phyloP scores from a whole-genome alignment of 2,888 invertebrate genomes.

The Toxonevra muliebris region DNA sequence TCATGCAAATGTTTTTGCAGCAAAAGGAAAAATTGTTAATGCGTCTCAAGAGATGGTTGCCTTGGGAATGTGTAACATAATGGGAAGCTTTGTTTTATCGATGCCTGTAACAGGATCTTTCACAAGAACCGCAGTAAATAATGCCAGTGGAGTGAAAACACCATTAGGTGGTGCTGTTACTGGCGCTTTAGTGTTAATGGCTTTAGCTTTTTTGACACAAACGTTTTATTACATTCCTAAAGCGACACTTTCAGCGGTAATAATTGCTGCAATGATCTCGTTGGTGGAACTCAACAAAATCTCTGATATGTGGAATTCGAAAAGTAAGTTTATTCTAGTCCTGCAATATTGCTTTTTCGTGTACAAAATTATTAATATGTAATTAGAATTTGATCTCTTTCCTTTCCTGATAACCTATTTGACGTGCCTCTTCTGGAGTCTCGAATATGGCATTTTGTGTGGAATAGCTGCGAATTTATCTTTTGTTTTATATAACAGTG shows the following conservation, averaged over 20 bases:
- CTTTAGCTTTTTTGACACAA: slow-evolving; percentile 81
- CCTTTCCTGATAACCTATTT: slow-evolving; percentile 85
- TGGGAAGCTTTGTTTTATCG: slow-evolving; percentile 83
- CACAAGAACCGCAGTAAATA: slow-evolving; percentile 89
- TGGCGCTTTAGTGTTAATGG: slow-evolving; percentile 78
- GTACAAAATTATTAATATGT: neutral
- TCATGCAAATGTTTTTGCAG: slow-evolving; percentile 64
- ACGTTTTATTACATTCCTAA: slow-evolving; percentile 90
- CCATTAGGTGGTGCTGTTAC: slow-evolving; percentile 84
- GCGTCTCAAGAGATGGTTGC: slow-evolving; percentile 93
- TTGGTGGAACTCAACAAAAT: slow-evolving; percentile 79
- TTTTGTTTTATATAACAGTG: slow-evolving; percentile 85
- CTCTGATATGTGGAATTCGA: slow-evolving; percentile 78
- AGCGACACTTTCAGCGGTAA: slow-evolving; percentile 85
- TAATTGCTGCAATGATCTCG: slow-evolving; percentile 88
- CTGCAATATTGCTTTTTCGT: neutral
- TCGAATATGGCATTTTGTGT: slow-evolving; percentile 88
- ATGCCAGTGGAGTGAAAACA: slow-evolving; percentile 88
- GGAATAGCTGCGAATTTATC: slow-evolving; percentile 83
- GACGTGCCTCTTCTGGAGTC: slow-evolving; percentile 81
- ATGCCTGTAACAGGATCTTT: slow-evolving; percentile 92
- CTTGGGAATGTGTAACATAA: slow-evolving; percentile 81
- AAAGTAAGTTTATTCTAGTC: slow-evolving; percentile 68
- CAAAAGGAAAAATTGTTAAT: slow-evolving; percentile 79
- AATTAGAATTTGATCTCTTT: slow-evolving; percentile 83